Evolutionary conservation across 2,797 vertebrate species (phyloP), one percentile per base, ranked within the genome.

Genomic region (Poecilia wingei): DNA sequence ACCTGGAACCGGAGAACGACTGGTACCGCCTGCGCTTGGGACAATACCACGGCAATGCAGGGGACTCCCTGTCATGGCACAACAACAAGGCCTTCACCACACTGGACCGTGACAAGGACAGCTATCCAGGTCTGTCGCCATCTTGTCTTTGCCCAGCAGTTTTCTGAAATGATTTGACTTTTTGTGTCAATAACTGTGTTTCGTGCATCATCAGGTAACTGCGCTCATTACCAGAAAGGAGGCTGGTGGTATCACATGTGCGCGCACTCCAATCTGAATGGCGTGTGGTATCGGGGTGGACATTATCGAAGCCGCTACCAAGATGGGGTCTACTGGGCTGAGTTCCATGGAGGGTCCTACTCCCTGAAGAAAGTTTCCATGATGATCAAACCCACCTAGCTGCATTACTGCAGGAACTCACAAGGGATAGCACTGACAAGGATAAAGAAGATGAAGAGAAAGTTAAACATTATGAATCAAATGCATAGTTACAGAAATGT

Each of bases 171-270:
- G 9, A 28, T 18, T 1, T 36, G 64, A 22, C 31, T 0, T 68
- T 39, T 28, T 33, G 6, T 49, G 36, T 71, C 22, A 13, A 47
- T 76, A 51, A 73, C 28, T 8, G 10, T 31, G n/a, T 53, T 13
- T 43, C 7, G 75, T 85, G 41, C 85, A 71, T 85, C 47, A 25
- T 43, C 89, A 98, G 97, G 97, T 82, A 98, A 98, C 93, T 98
- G 97, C 25, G 97, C 97, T 88, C 96, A 98, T 85, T 98, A 94
- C 92, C 97, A 98, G 86, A 97, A 97, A 83, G 97, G 97, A 7
- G 97, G 97, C 79, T 98, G 97, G 97, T 98, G 97, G 97, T 98
- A 98, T 86, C 96, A 98, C 75, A 97, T 96, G 95, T 98, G 97
- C 64, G 97, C 97, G 74, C 97, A 98, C 87, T 98, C 97, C 72